Conservation (phyloP, 2,797 vertebrate species). For the Xenentodon cancila region DNA sequence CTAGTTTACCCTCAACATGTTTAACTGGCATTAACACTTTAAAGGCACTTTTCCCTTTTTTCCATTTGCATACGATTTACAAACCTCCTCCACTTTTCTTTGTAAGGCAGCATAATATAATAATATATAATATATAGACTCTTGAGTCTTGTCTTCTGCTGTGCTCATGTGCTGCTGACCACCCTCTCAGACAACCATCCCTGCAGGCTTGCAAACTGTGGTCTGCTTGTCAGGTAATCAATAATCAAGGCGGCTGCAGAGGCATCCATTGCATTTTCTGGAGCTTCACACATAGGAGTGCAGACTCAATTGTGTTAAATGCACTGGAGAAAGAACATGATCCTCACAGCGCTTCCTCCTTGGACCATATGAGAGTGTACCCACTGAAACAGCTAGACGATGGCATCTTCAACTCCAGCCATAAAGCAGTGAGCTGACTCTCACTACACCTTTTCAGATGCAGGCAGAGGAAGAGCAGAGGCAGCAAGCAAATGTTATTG, state of each 20-base stretch:
- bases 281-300: constrained; percentile 7
- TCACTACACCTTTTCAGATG: too few species aligned
- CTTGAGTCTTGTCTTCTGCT: background rate
- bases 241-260: background rate
- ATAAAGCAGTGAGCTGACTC: too few species aligned
- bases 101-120: too few species aligned
- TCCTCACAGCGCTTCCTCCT: constrained; percentile 9
- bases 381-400: background rate
- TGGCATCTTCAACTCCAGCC: background rate
- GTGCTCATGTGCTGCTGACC: constrained; percentile 2
- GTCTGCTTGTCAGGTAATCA: constrained; percentile 14
- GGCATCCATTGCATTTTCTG: constrained; percentile 1
- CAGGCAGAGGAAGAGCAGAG: too few species aligned
- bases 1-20: too few species aligned
- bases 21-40: too few species aligned
- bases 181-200: constrained; percentile 1
- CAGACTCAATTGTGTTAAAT: constrained; percentile 13
- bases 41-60: too few species aligned
- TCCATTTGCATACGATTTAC: too few species aligned
- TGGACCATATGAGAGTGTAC: background rate
- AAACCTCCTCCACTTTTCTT: too few species aligned
- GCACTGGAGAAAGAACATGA: constrained; percentile 8
- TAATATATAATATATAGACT: too few species aligned
- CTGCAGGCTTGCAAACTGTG: constrained; percentile 8
- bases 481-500: too few species aligned